These are phyloP conservation scores for Drosophila prostipennis DNA, from an alignment of 2,888 invertebrate species.

Conservation along the genomic window DNA sequence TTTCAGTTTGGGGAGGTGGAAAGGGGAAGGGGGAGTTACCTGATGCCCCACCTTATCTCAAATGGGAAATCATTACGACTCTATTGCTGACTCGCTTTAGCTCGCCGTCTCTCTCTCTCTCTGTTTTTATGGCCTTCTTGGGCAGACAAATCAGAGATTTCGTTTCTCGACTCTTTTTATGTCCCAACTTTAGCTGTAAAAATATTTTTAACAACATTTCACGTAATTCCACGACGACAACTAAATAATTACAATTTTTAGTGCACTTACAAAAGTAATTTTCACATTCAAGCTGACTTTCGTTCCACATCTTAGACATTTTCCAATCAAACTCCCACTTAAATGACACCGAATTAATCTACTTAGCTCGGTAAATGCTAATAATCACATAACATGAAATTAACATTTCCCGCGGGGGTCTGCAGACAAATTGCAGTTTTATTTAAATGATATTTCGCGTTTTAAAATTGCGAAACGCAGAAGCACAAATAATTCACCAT, in stretches of 20 bases:
- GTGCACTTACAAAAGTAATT: slow-evolving; percentile 58
- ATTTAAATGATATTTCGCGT: slow-evolving; percentile 74
- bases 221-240: slow-evolving; percentile 62
- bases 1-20: too few species aligned
- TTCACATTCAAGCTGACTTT: not conserved
- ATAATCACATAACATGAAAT: slow-evolving; percentile 71
- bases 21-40: slow-evolving; percentile 29
- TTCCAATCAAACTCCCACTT: not conserved
- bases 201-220: slow-evolving; percentile 71
- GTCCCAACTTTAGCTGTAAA: slow-evolving; percentile 72
- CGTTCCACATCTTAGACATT: not conserved
- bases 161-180: slow-evolving; percentile 46
- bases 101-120: not conserved
- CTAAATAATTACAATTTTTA: slow-evolving; percentile 69
- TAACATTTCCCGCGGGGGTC: slow-evolving; percentile 52
- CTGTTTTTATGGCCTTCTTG: slow-evolving; percentile 69
- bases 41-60: slow-evolving; percentile 70
- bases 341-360: slow-evolving; percentile 25
- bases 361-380: slow-evolving; percentile 56
- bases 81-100: slow-evolving; percentile 2
- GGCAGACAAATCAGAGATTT: slow-evolving; percentile 65
- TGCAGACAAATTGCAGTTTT: slow-evolving; percentile 80
- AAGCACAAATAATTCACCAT: slow-evolving; percentile 80
- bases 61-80: slow-evolving; percentile 76
- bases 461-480: slow-evolving; percentile 57